Conservation (phyloP, 2,113 vertebrate species). For the Oncorhynchus gorbuscha region DNA sequence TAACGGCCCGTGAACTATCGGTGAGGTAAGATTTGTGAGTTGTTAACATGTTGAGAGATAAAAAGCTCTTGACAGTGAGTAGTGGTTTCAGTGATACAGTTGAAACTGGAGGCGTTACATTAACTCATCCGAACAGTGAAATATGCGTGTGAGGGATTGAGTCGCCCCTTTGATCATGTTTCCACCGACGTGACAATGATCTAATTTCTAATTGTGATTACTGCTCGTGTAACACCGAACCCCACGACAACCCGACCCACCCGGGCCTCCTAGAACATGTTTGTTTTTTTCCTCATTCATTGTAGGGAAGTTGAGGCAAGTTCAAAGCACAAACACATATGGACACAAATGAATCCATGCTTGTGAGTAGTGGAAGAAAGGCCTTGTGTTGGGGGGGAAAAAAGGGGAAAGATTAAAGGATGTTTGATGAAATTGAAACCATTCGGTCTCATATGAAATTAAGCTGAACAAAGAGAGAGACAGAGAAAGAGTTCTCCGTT, state of each 20-base stretch:
- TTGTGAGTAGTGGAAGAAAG: conserved; percentile 26
- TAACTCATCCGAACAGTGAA: conserved; percentile 1
- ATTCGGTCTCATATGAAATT: conserved; percentile 19
- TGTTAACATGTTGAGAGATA: not conserved
- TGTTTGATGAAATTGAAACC: conserved; percentile 27
- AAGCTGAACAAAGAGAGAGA: not conserved
- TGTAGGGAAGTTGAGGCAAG: conserved; percentile 10
- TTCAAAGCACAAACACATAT: conserved; percentile 42
- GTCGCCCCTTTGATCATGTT: not conserved
- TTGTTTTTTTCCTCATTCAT: conserved; percentile 6
- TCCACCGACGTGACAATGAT: conserved; percentile 1
- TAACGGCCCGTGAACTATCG: not conserved
- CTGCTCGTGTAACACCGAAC: not conserved
- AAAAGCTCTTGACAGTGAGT: not conserved
- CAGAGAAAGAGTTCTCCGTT: not conserved
- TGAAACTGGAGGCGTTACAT: not conserved
- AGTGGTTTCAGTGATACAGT: not conserved
- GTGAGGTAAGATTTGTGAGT: not conserved
- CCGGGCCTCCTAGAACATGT: conserved; percentile 10
- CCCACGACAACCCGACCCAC: not conserved
- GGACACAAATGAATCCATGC: conserved; percentile 40
- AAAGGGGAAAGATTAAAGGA: conserved; percentile 6
- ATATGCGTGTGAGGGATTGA: not conserved
- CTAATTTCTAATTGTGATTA: conserved; percentile 16
- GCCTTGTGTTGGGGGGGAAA: not conserved